phyloP scores from a whole-genome alignment of 2,888 invertebrate genomes.

The Microdon myrmicae region DNA sequence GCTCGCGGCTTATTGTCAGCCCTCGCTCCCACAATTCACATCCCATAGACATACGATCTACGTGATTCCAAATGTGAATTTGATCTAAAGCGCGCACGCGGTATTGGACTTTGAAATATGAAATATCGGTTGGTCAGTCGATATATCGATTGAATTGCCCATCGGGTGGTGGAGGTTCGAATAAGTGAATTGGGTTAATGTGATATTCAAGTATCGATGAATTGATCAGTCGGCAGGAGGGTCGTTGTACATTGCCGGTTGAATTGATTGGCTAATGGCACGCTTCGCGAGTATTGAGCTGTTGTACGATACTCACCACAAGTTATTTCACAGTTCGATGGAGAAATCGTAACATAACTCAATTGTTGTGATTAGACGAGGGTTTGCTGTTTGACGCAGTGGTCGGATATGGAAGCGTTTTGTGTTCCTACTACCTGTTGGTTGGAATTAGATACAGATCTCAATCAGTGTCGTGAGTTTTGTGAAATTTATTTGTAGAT shows the following conservation, averaged over 20 bases:
- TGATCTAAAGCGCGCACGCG: slow-evolving; percentile 36
- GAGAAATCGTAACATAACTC: too few relatives aligned
- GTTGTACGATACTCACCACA: slow-evolving; percentile 34
- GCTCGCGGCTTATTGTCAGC: slow-evolving; percentile 11
- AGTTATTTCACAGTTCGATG: slow-evolving; percentile 47
- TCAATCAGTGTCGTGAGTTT: too few relatives aligned
- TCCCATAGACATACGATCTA: slow-evolving; percentile 21
- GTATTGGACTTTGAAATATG: slow-evolving; percentile 34
- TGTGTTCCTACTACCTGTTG: slow-evolving; percentile 41
- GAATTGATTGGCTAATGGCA: slow-evolving; percentile 25
- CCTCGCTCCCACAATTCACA: background rate
- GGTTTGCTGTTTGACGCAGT: too few relatives aligned
- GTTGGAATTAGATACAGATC: too few relatives aligned
- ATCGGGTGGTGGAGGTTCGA: slow-evolving; percentile 4
- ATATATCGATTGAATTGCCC: background rate
- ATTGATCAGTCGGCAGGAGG: slow-evolving; percentile 4
- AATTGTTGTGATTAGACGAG: too few relatives aligned
- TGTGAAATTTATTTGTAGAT: too few relatives aligned
- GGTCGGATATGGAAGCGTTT: too few relatives aligned
- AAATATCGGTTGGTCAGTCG: slow-evolving; percentile 16
- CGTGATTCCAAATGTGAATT: slow-evolving; percentile 28
- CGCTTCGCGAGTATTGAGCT: slow-evolving; percentile 27
- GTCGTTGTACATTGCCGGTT: slow-evolving; percentile 7
- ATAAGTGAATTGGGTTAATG: slow-evolving; percentile 43
- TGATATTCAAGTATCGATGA: slow-evolving; percentile 29